Base-by-base conservation (phyloP, 2,888 invertebrate genomes). In the Drosophila borborema region DNA sequence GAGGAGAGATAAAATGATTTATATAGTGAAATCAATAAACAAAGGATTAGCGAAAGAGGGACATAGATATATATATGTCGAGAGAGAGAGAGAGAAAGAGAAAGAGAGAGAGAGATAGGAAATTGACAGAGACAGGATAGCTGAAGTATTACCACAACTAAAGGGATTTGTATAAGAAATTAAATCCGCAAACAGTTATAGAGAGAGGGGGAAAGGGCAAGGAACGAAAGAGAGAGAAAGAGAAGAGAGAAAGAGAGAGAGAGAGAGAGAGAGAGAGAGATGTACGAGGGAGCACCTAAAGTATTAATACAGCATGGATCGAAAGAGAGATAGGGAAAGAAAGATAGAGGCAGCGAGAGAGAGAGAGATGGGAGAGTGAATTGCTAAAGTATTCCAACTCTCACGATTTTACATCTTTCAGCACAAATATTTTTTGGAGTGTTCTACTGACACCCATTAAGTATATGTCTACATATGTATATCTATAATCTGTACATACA, bases 381-480 rank as follows among this genome's bases (percentile, higher is more conserved):
- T 46, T 14, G 3, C 23, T 7, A 10, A 18, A 43, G 18, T 43
- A 23, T 0, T 38, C 40, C 18, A 31, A 53, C 16, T 41, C 40
- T 40, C 31, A 23, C 18, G 1, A 31, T 16, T 23, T 61, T 23
- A 6, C 31, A 20, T 34, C 40, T 20, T 40, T 64, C 64, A 64
- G 64, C 48, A 49, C 1, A 61, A 49, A 61, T 40, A 23, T 23
- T 20, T 34, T 16, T n/a, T n/a, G n/a, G 31, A 23, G 16, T 36
- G 63, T 5, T 45, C 65, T 7, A 63, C 38, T 63, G 65, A 63
- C 65, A 45, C 65, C 65, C 51, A 53, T 65, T 43, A 65, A 64
- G 20, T 20, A 6, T 14, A 3, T 36, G n/a, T 14, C 5, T 28
- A 28, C 23, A 48, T 48, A 46, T 46, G 14, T 23, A 46, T 46